Conservation (phyloP, 2,113 vertebrate genomes). For the Ivindomyrus marchei region DNA sequence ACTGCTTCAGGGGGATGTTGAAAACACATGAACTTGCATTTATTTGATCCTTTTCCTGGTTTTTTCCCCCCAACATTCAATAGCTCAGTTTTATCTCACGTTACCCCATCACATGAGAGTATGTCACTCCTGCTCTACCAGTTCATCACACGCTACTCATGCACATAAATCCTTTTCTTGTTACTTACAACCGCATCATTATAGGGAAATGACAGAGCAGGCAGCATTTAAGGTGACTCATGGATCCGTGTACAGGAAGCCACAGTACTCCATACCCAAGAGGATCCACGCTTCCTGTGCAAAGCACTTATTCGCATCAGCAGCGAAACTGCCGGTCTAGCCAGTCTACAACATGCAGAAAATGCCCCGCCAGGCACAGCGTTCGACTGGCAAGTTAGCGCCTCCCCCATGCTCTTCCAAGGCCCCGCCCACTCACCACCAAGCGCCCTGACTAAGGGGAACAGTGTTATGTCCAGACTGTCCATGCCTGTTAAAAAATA, state of each 20-base stretch:
- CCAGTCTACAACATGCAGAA: background rate
- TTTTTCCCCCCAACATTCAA: background rate
- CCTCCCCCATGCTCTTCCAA: background rate
- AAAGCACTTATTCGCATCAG: background rate
- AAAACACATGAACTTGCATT: background rate
- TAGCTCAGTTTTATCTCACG: background rate
- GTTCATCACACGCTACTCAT: background rate
- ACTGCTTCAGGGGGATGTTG: background rate
- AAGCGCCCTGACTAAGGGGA: background rate
- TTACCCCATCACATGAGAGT: background rate
- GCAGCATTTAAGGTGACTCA: background rate
- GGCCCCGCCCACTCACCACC: background rate
- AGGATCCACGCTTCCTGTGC: background rate
- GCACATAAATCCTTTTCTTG: background rate
- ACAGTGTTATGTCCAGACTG: background rate
- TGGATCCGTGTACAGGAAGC: background rate
- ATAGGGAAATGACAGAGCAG: background rate
- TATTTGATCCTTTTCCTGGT: background rate
- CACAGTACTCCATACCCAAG: background rate
- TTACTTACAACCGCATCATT: background rate
- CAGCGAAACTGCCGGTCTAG: background rate
- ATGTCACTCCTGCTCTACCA: background rate
- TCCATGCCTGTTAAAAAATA: background rate
- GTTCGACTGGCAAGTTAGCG: background rate
- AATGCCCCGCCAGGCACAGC: background rate